Conservation (phyloP, 2,113 vertebrate genomes). For the rat (Rattus norvegicus) region GRCr8 NC_086022.1:92246001-92246500, state of each 20-base stretch:
- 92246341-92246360: background rate
- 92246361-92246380: background rate
- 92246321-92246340: background rate
- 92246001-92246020: background rate
- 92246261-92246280: no score
- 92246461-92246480: background rate
- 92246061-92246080: background rate
- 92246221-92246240: background rate
- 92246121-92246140: background rate
- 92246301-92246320: background rate
- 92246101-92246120: background rate
- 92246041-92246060: background rate
- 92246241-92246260: background rate
- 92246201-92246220: background rate
- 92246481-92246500: background rate
- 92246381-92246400: background rate
- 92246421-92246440: background rate
- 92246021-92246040: background rate
- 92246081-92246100: background rate
- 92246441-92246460: background rate
- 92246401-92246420: background rate
- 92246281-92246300: background rate
- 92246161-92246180: background rate
- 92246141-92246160: background rate
- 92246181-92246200: background rate